A percentile compares a stretch with the other conserved stretches of the same genome.
phyloP scores from a whole-genome alignment of 2,113 vertebrate genomes.

The Aramus guarauna region DNA sequence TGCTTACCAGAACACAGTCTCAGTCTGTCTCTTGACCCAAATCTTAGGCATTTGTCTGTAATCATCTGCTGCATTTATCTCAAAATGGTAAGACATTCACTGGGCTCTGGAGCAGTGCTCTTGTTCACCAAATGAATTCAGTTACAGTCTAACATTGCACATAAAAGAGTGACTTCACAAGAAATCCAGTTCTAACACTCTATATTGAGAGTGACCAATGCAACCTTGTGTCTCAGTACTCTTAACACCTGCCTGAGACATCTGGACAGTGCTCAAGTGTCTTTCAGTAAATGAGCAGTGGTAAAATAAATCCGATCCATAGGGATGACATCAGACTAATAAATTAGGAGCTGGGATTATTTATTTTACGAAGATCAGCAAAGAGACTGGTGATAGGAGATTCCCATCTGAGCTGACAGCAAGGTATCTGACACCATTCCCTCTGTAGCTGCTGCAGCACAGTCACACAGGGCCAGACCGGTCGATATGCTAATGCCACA shows the following conservation, averaged over 20 bases:
- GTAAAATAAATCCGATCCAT: neutral
- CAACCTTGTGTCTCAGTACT: neutral
- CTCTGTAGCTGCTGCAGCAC: neutral
- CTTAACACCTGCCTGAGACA: neutral
- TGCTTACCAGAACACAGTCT: neutral
- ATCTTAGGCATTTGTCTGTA: neutral
- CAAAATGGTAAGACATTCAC: neutral
- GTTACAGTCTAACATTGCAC: neutral
- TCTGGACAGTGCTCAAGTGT: neutral
- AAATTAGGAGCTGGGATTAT: neutral
- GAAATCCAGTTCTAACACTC: neutral
- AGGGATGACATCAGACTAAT: neutral
- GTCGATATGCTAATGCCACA: neutral
- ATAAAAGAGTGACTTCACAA: neutral
- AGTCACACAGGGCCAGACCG: neutral
- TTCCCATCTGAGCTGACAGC: neutral
- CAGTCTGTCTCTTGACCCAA: neutral
- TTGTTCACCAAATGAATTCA: neutral
- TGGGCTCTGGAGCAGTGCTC: neutral
- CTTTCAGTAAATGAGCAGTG: neutral
- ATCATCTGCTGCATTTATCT: neutral
- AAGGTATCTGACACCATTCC: neutral
- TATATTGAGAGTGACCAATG: accelerated
- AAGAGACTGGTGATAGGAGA: neutral
- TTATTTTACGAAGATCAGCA: neutral